A percentile compares a stretch with the other conserved stretches of the same genome.
Evolutionary conservation across 2,113 vertebrate species (phyloP).

Genomic region (Engystomops pustulosus): DNA sequence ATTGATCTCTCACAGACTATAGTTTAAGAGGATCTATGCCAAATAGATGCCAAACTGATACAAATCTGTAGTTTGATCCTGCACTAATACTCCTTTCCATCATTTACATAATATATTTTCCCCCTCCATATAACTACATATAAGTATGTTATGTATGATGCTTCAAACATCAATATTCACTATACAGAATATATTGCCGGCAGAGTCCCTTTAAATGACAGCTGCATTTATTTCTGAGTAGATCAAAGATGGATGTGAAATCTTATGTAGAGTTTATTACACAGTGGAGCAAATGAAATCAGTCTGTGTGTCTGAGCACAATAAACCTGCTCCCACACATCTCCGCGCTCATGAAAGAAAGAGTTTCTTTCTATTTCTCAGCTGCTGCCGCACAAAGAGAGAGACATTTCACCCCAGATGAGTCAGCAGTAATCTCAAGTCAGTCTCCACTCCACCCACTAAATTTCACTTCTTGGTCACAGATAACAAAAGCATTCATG

Average conservation of each 20-base stretch:
- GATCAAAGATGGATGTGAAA: slow-evolving; percentile 6
- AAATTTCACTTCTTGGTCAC: slow-evolving; percentile 22
- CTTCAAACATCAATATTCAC: too few relatives aligned
- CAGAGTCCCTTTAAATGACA: not conserved
- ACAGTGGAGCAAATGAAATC: not conserved
- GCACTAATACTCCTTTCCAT: too few relatives aligned
- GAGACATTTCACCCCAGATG: slow-evolving; percentile 31
- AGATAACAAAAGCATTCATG: slow-evolving; percentile 9
- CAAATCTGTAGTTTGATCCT: too few relatives aligned
- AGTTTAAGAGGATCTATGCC: too few relatives aligned
- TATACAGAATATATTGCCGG: too few relatives aligned
- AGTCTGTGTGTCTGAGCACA: not conserved
- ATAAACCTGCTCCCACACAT: slow-evolving; percentile 47
- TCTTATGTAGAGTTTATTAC: not conserved
- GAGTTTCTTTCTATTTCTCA: slow-evolving; percentile 23
- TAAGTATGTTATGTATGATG: too few relatives aligned
- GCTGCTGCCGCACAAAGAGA: slow-evolving; percentile 10
- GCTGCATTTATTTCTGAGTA: not conserved
- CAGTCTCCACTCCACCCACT: slow-evolving; percentile 14
- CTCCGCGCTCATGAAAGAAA: slow-evolving; percentile 19
- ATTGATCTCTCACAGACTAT: too few relatives aligned
- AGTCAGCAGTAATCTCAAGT: slow-evolving; percentile 41
- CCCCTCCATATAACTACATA: too few relatives aligned
- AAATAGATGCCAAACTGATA: too few relatives aligned
- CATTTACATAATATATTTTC: too few relatives aligned